Evolutionary conservation across 2,113 vertebrate species (phyloP), one percentile per base, ranked within the genome.

Genomic region (Butorides virescens): DNA sequence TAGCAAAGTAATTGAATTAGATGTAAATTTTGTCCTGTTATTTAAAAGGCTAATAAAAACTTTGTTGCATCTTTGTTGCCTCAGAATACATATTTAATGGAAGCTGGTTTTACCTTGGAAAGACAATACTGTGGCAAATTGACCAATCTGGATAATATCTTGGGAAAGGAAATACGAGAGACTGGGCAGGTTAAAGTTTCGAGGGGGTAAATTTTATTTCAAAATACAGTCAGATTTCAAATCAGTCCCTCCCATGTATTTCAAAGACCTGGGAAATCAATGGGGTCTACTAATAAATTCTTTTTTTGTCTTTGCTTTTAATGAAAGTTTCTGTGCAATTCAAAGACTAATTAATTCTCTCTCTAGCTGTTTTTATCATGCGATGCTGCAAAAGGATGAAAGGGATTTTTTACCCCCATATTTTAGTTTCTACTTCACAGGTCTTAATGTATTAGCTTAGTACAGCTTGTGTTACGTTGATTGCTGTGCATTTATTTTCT

Each of bases 201-300:
- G 44, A 79, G 56, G 76, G 26, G 49, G 9, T 70, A 58, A 63
- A 93, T 83, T 89, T 87, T 52, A 68, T 94, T 96, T 95, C 39
- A 72, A 56, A 90, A 75, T 61, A 13, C 36, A 63, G 9, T 27
- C 36, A 85, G 65, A 62, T 34, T 88, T 78, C 79, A 95, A 56
- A 65, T 88, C 52, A 71, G 50, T 87, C 36, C 21, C 29, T 90
- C 16, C 8, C 15, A n/a, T 88, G n/a, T 67, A 93, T 92, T 92
- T 96, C 95, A 97, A 96, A 96, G 90, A 87, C 50, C 11, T 85
- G 44, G 36, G 12, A 91, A 88, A 93, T 95, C 63, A 92, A 37
- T 88, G 59, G 26, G 5, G 52, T 91, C 25, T 71, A 34, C 32
- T 93, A 92, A 93, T 80, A 89, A 88, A 62, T 58, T 72, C 29